Evolutionary conservation across 1,140 invertebrate species (phyloP).

Genomic region (Gryon sp.): DNA sequence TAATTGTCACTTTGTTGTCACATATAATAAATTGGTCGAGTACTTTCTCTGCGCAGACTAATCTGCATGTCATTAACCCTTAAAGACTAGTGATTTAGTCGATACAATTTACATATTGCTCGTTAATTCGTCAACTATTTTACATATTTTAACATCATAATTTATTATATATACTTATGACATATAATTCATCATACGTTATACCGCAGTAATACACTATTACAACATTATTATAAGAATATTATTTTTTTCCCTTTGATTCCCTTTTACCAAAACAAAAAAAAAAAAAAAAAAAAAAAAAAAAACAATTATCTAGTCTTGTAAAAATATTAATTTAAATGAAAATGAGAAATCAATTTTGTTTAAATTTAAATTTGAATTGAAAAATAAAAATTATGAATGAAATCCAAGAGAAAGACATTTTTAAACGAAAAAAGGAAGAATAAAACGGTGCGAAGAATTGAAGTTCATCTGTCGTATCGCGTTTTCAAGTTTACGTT

Average conservation of each 20-base stretch:
- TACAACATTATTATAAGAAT: no score
- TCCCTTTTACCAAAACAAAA: no score
- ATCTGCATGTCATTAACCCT: conserved; percentile 5
- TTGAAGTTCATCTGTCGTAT: conserved; percentile 6
- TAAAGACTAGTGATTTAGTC: conserved; percentile 1
- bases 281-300: no score
- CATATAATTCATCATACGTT: no score
- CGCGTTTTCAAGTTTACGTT: conserved; percentile 22
- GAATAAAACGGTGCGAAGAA: conserved; percentile 2
- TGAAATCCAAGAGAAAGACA: background rate
- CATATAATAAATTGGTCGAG: background rate
- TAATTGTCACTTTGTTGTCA: background rate
- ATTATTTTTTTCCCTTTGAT: no score
- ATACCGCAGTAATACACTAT: no score
- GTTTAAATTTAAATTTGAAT: no score
- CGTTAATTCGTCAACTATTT: background rate
- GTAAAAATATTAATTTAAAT: no score
- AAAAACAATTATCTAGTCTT: no score
- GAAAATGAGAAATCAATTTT: no score
- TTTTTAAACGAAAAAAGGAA: background rate
- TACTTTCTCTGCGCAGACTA: conserved; percentile 15
- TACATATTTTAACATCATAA: background rate
- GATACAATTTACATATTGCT: background rate
- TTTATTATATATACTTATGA: no score
- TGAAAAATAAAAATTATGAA: background rate